A percentile compares a stretch with the other conserved stretches of the same genome.
Conservation (phyloP, 2,888 invertebrate genomes). For the Ferrisia virgata region DNA sequence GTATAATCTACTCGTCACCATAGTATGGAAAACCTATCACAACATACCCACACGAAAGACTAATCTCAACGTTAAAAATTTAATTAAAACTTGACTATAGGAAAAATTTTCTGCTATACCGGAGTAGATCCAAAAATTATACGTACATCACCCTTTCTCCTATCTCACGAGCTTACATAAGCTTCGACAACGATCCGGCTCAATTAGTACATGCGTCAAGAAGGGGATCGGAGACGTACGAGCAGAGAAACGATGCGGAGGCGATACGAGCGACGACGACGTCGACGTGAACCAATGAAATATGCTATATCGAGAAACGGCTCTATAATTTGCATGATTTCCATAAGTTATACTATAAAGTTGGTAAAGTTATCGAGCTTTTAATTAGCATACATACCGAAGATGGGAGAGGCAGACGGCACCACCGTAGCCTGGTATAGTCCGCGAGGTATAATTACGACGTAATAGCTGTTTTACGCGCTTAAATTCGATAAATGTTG, state of each 20-base stretch:
- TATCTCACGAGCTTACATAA: no score
- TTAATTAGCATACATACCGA: neutral
- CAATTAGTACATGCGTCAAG: neutral
- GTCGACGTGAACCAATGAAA: neutral
- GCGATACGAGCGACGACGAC: neutral
- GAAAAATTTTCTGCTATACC: neutral
- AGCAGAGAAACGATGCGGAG: neutral
- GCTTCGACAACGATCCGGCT: neutral
- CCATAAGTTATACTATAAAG: conserved; percentile 7
- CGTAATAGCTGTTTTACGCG: conserved; percentile 1
- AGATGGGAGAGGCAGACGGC: neutral
- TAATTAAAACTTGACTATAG: neutral
- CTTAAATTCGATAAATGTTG: neutral
- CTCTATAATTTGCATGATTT: conserved; percentile 7
- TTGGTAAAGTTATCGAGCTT: conserved; percentile 5
- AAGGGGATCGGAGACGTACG: neutral
- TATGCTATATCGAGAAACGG: neutral
- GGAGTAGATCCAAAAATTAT: no score
- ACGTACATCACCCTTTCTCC: neutral
- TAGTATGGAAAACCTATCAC: neutral
- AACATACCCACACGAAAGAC: neutral
- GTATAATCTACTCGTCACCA: no score
- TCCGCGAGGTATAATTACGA: neutral
- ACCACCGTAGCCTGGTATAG: neutral
- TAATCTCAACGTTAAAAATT: neutral